These are phyloP conservation scores for Cordilura impudica DNA, from an alignment of 2,888 invertebrate genomes.

Conservation along the genomic window DNA sequence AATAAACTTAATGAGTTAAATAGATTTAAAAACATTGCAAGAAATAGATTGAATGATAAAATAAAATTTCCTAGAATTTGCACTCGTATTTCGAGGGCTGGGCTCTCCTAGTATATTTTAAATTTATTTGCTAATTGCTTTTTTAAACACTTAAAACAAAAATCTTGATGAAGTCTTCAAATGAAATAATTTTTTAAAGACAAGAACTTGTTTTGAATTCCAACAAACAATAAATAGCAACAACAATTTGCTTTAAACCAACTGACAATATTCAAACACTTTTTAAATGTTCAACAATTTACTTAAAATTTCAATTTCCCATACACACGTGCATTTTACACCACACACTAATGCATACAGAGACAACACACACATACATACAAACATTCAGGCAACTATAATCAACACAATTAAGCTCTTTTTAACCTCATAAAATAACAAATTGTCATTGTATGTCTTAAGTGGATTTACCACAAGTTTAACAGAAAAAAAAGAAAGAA, in stretches of 20 bases:
- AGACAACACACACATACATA: neutral
- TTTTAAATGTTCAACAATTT: conserved; percentile 34
- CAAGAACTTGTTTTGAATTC: too few relatives aligned
- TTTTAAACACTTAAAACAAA: too few relatives aligned
- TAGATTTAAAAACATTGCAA: too few relatives aligned
- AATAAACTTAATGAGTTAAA: too few relatives aligned
- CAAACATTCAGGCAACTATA: conserved; percentile 37
- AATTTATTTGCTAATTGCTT: too few relatives aligned
- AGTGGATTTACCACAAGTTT: conserved; percentile 64
- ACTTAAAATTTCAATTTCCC: conserved; percentile 24
- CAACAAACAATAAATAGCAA: too few relatives aligned
- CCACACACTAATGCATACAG: neutral
- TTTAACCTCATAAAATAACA: conserved; percentile 65
- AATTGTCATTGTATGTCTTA: conserved; percentile 65
- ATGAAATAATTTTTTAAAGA: too few relatives aligned
- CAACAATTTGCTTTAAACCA: neutral
- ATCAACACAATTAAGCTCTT: conserved; percentile 63
- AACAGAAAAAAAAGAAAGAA: conserved; percentile 28
- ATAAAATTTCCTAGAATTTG: too few relatives aligned
- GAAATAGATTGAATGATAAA: too few relatives aligned
- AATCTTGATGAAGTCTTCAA: too few relatives aligned
- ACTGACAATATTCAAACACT: conserved; percentile 40
- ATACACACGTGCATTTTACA: neutral
- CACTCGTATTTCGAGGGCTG: too few relatives aligned
- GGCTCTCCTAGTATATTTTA: too few relatives aligned